Conservation (phyloP, 2,888 invertebrate genomes). For the Zaprionus lineosus region DNA sequence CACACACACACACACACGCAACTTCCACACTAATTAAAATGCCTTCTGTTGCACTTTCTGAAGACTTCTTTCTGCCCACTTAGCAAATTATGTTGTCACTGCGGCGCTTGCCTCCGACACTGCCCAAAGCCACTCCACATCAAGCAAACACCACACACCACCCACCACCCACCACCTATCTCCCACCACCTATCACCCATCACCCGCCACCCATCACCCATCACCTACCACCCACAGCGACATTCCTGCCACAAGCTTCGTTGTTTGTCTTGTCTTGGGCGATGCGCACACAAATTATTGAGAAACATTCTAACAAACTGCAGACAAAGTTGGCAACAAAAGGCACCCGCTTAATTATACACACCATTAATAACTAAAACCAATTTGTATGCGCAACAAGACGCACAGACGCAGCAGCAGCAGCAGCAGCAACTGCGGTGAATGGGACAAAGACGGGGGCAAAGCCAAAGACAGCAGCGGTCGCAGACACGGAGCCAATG, state of each 20-base stretch:
- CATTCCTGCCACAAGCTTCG: too few species aligned
- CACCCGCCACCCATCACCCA: too few species aligned
- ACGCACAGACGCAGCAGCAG: too few species aligned
- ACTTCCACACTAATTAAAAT: background rate
- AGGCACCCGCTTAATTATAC: conserved; percentile 72
- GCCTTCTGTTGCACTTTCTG: background rate
- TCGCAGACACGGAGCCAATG: conserved; percentile 3
- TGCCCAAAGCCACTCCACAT: too few species aligned
- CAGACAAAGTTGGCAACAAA: conserved; percentile 75
- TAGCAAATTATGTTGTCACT: background rate
- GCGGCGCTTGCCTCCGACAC: background rate
- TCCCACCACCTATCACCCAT: too few species aligned
- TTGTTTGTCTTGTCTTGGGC: conserved; percentile 40
- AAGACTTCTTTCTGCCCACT: background rate
- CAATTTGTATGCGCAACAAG: conserved; percentile 72
- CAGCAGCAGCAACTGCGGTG: background rate
- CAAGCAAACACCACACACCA: too few species aligned
- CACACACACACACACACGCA: too few species aligned
- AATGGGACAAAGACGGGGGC: too few species aligned
- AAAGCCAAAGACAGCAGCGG: conserved; percentile 1
- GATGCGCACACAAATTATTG: conserved; percentile 69
- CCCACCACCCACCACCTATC: too few species aligned
- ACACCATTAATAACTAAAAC: conserved; percentile 76
- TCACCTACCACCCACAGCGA: too few species aligned
- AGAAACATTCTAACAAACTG: conserved; percentile 74